These are phyloP conservation scores for Cyphomyrus discorhynchus DNA, from an alignment of 2,113 vertebrate genomes.

Conservation along the genomic window DNA sequence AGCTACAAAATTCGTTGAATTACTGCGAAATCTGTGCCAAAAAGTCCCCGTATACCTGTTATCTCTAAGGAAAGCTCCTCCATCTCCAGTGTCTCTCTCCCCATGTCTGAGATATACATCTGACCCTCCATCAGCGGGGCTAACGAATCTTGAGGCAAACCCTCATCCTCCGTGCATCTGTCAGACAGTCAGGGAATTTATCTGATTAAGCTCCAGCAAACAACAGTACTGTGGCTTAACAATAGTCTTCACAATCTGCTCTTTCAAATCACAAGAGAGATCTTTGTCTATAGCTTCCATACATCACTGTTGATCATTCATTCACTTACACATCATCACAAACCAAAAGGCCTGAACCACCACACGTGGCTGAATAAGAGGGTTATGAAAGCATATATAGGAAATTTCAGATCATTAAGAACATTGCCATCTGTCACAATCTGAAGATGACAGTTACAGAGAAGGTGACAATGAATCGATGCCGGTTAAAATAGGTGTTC, in stretches of 20 bases:
- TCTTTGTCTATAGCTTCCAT: neutral
- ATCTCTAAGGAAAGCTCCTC: neutral
- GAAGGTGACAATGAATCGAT: neutral
- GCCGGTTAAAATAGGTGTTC: neutral
- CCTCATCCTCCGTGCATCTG: conserved; percentile 25
- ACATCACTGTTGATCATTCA: neutral
- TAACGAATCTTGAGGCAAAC: neutral
- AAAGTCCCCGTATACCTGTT: neutral
- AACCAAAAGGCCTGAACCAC: neutral
- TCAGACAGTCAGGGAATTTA: neutral
- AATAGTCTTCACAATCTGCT: neutral
- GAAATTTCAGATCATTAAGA: neutral
- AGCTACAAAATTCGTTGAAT: neutral
- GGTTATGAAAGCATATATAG: neutral
- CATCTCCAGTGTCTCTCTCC: conserved; percentile 30
- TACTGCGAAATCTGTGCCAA: neutral
- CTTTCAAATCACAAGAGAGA: neutral
- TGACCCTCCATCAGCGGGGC: neutral
- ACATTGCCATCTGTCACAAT: neutral
- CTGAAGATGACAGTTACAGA: neutral
- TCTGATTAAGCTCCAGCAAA: neutral
- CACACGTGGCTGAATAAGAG: neutral
- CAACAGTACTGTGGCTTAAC: neutral
- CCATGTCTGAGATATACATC: neutral
- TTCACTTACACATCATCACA: neutral